Evolutionary conservation across 2,797 vertebrate species (phyloP).

Genomic region (Smutsia temminckii): DNA sequence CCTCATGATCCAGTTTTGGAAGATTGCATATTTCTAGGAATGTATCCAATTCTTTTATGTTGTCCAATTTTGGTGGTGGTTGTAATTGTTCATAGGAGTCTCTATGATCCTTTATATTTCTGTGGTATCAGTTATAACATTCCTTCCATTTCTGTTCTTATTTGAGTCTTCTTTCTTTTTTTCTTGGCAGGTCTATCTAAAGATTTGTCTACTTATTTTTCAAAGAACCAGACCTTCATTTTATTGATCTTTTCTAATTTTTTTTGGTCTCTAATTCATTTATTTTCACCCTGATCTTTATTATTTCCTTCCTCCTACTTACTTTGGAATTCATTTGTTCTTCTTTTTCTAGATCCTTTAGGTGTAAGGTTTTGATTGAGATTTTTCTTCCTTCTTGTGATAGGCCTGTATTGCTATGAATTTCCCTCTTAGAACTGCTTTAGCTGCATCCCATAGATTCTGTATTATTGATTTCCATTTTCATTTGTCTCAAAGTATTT

Average conservation of each 20-base stretch:
- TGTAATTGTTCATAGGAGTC: too few relatives aligned
- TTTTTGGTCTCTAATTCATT: neutral
- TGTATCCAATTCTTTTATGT: too few relatives aligned
- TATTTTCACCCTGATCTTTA: neutral
- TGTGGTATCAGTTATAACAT: neutral
- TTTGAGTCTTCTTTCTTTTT: neutral
- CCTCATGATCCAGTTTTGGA: neutral
- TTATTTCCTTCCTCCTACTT: neutral
- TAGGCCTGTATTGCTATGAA: neutral
- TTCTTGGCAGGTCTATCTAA: neutral
- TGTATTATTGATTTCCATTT: neutral
- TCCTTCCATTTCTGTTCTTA: neutral
- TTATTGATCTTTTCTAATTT: neutral
- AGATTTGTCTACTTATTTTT: neutral
- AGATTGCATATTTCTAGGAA: too few relatives aligned
- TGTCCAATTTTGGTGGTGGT: too few relatives aligned
- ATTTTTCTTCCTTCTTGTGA: neutral
- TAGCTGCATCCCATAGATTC: neutral
- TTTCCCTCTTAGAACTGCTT: neutral
- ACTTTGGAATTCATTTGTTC: neutral
- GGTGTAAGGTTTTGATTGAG: neutral
- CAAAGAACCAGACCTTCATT: neutral
- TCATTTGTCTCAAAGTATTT: neutral
- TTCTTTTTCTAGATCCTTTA: neutral
- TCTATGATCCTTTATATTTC: too few relatives aligned